Evolutionary conservation across 2,113 vertebrate genomes (phyloP).

Genomic region (Rattus norvegicus): DNA sequence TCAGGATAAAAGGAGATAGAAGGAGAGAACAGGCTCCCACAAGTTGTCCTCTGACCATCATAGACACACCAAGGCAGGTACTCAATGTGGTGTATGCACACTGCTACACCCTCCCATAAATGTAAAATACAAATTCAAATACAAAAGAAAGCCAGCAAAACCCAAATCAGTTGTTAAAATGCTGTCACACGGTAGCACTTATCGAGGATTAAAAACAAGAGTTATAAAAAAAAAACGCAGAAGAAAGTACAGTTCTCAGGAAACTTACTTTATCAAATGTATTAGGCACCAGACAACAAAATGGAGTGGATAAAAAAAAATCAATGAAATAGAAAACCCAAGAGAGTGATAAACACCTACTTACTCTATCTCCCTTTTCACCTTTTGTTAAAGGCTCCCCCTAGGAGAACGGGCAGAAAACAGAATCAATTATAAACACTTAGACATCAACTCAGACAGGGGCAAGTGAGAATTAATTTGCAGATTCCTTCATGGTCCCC

Average conservation of each 20-base stretch:
- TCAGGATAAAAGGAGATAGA: not conserved
- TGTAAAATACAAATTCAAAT: not conserved
- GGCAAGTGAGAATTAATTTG: not conserved
- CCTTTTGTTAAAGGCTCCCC: conserved; percentile 87
- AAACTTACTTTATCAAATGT: conserved; percentile 64
- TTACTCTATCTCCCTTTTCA: conserved; percentile 93
- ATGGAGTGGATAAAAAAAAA: conserved; percentile 50
- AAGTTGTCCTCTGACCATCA: not conserved
- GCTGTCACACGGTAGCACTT: not conserved
- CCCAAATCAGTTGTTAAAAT: not conserved
- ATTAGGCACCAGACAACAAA: conserved; percentile 44
- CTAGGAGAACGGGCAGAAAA: conserved; percentile 73
- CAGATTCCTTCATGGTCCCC: conserved; percentile 9
- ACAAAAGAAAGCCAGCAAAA: not conserved
- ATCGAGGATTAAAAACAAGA: conserved; percentile 52
- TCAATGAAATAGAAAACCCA: conserved; percentile 61
- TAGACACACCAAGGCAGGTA: not conserved
- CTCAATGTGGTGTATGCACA: not conserved
- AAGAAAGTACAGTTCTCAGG: conserved; percentile 41
- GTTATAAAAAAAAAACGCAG: conserved; percentile 9
- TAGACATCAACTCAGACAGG: conserved; percentile 46
- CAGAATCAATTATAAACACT: conserved; percentile 67
- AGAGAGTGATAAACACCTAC: conserved; percentile 64
- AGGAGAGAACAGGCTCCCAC: not conserved
- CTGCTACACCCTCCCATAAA: not conserved